A percentile compares a stretch with the other conserved stretches of the same genome.
These are phyloP conservation scores for Aradophagus sp. DNA, from an alignment of 1,140 invertebrate species.

Conservation along the genomic window DNA sequence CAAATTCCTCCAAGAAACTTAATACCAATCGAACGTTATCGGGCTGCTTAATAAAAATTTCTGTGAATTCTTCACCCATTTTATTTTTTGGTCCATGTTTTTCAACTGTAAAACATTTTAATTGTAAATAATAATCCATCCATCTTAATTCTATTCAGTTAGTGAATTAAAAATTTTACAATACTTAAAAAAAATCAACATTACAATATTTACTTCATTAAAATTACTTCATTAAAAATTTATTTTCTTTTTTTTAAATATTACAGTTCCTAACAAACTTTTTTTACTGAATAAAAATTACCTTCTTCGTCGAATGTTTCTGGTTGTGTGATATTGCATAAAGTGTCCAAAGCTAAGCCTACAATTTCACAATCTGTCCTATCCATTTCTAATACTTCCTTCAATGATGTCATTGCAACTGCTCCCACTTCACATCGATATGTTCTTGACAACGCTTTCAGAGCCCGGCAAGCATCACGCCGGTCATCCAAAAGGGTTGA, in stretches of 20 bases:
- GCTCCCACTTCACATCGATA: conserved; percentile 97
- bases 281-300: too few relatives aligned
- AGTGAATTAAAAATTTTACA: too few relatives aligned
- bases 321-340: conserved; percentile 92
- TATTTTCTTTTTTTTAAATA: too few relatives aligned
- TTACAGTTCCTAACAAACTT: too few relatives aligned
- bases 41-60: conserved; percentile 96
- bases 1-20: conserved; percentile 94
- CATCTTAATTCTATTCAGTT: too few relatives aligned
- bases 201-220: too few relatives aligned
- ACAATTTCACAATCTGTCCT: conserved; percentile 93
- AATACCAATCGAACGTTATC: conserved; percentile 91
- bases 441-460: conserved; percentile 95
- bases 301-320: conserved; percentile 89
- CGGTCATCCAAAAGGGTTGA: conserved; percentile 96
- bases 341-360: conserved; percentile 91
- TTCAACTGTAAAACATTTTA: conserved; percentile 63
- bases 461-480: conserved; percentile 94
- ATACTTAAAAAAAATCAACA: too few relatives aligned
- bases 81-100: conserved; percentile 70
- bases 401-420: conserved; percentile 92
- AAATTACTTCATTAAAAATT: too few relatives aligned
- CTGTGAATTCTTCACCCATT: conserved; percentile 95
- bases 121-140: too few relatives aligned
- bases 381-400: conserved; percentile 87